A percentile compares a stretch with the other conserved stretches of the same genome.
Evolutionary conservation across 92 coral and sea anemone genomes (phyloP).

Genomic region (Hydrozoanthus gracilis): DNA sequence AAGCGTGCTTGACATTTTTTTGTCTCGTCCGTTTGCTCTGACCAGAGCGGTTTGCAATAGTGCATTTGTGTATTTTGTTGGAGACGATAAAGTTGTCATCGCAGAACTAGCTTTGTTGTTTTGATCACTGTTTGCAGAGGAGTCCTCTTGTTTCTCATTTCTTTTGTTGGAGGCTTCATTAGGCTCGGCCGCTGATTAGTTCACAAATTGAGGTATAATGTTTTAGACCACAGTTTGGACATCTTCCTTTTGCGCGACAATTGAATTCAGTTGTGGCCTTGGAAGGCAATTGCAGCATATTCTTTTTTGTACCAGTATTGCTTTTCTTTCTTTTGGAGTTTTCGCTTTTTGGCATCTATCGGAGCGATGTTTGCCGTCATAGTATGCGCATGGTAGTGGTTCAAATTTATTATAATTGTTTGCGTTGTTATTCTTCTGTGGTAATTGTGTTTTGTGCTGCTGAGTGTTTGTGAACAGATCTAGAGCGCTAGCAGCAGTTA

Average conservation of each 20-base stretch:
- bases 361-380: slow-evolving; percentile 52
- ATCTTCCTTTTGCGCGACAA: slow-evolving; percentile 56
- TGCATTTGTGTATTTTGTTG: slow-evolving; percentile 43
- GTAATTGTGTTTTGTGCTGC: slow-evolving; percentile 7
- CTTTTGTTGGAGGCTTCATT: slow-evolving; percentile 38
- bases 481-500: slow-evolving; percentile 16
- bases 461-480: slow-evolving; percentile 3
- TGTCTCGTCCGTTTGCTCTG: slow-evolving; percentile 56
- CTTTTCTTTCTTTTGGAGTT: slow-evolving; percentile 54
- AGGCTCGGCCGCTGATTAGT: slow-evolving; percentile 34
- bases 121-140: slow-evolving; percentile 26
- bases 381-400: slow-evolving; percentile 52
- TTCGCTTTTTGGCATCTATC: slow-evolving; percentile 55
- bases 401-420: slow-evolving; percentile 22
- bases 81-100: slow-evolving; percentile 13
- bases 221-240: slow-evolving; percentile 63
- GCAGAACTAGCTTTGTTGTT: background rate
- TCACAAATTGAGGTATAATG: slow-evolving; percentile 69
- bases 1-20: slow-evolving; percentile 62
- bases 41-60: slow-evolving; percentile 54
- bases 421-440: slow-evolving; percentile 16
- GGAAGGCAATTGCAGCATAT: slow-evolving; percentile 60
- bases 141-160: slow-evolving; percentile 38
- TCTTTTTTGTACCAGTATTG: slow-evolving; percentile 49
- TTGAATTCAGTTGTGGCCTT: slow-evolving; percentile 48